phyloP scores from a whole-genome alignment of 2,888 invertebrate genomes.

The Drepana falcataria region DNA sequence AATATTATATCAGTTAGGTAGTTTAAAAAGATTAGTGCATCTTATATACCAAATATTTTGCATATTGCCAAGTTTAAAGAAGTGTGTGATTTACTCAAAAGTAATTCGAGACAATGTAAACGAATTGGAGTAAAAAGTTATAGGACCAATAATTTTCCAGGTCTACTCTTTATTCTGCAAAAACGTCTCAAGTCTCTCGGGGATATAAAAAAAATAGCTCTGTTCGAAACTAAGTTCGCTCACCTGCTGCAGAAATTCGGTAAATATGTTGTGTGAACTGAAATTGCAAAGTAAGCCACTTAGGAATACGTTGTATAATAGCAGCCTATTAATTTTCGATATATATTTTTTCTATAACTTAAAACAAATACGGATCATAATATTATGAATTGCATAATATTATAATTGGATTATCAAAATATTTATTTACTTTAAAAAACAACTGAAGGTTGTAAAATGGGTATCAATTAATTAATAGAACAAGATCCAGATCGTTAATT shows the following conservation, averaged over 20 bases:
- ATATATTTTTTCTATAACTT: neutral
- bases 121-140: neutral
- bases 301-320: conserved; percentile 6
- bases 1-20: conserved; percentile 23
- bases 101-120: neutral
- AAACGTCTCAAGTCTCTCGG: conserved; percentile 9
- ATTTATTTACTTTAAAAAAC: too few relatives aligned
- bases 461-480: too few relatives aligned
- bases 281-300: conserved; percentile 18
- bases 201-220: conserved; percentile 20
- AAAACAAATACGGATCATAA: too few relatives aligned
- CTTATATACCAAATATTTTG: too few relatives aligned
- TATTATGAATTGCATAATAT: too few relatives aligned
- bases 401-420: too few relatives aligned
- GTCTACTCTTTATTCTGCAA: conserved; percentile 1
- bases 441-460: too few relatives aligned
- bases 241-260: conserved; percentile 21
- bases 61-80: too few relatives aligned
- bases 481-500: too few relatives aligned
- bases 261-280: conserved; percentile 31
- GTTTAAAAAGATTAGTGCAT: too few relatives aligned
- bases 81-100: too few relatives aligned
- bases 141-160: neutral
- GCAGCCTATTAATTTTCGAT: neutral
- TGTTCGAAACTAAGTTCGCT: conserved; percentile 27